A percentile compares a stretch with the other conserved stretches of the same genome.
These are phyloP conservation scores for Lophura nycthemera DNA, from an alignment of 2,113 vertebrate species.

Conservation along the genomic window DNA sequence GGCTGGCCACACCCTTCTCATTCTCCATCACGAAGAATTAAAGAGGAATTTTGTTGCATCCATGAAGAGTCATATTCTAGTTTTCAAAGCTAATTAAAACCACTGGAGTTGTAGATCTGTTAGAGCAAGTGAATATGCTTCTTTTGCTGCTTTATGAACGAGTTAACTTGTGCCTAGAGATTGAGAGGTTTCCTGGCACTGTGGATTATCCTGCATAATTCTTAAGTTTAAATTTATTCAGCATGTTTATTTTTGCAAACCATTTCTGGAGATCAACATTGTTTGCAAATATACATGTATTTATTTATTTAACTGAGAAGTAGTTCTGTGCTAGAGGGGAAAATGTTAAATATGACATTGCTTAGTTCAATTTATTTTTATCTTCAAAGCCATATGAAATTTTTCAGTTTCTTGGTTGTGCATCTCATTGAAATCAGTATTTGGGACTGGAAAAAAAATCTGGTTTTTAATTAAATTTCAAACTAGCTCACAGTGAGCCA, in stretches of 20 bases:
- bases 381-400: constrained; percentile 79
- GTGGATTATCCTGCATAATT: constrained; percentile 54
- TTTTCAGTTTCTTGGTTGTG: constrained; percentile 65
- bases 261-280: constrained; percentile 69
- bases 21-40: not conserved
- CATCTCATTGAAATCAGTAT: constrained; percentile 62
- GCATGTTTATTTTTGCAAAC: constrained; percentile 73
- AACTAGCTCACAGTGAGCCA: constrained; percentile 15
- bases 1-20: not conserved
- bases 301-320: constrained; percentile 32
- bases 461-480: constrained; percentile 72
- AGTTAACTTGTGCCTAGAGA: constrained; percentile 51
- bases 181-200: constrained; percentile 23
- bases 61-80: constrained; percentile 17
- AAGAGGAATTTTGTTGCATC: not conserved
- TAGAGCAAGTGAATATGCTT: not conserved
- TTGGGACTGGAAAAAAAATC: constrained; percentile 56
- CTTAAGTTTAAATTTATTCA: constrained; percentile 53
- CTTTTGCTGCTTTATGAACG: constrained; percentile 40
- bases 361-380: constrained; percentile 78
- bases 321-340: constrained; percentile 60
- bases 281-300: constrained; percentile 61
- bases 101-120: constrained; percentile 30
- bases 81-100: constrained; percentile 42
- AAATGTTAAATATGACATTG: constrained; percentile 68